Conservation (phyloP, 2,888 invertebrate species). For the Antheraea assamensis region DNA sequence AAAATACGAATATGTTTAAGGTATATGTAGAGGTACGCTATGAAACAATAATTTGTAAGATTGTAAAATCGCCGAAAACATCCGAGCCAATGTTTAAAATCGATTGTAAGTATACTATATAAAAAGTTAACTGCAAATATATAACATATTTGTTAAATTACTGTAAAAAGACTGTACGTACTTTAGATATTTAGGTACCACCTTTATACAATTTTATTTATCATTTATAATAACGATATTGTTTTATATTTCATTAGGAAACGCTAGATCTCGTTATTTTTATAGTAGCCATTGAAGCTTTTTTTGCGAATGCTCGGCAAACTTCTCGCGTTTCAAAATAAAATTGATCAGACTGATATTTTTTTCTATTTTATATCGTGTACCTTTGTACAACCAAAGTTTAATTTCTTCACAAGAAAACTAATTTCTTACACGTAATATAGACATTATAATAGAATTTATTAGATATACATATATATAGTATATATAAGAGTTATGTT, state of each 20-base stretch:
- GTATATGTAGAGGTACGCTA: background rate
- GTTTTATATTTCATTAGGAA: slow-evolving; percentile 59
- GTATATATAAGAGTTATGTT: background rate
- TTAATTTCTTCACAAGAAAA: slow-evolving; percentile 53
- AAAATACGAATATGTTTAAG: slow-evolving; percentile 2
- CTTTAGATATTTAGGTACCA: slow-evolving; percentile 40
- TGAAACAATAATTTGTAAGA: background rate
- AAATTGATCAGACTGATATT: slow-evolving; percentile 58
- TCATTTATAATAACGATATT: slow-evolving; percentile 51
- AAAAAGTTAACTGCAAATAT: background rate
- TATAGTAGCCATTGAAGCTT: slow-evolving; percentile 10
- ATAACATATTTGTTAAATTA: slow-evolving; percentile 51
- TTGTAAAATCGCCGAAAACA: background rate
- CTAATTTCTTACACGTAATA: slow-evolving; percentile 4
- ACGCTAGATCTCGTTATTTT: slow-evolving; percentile 77
- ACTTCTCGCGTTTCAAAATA: slow-evolving; percentile 27
- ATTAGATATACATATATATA: background rate
- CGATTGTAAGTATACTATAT: slow-evolving; percentile 4
- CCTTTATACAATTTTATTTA: slow-evolving; percentile 51
- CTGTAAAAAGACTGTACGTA: slow-evolving; percentile 72
- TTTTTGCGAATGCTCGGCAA: slow-evolving; percentile 15
- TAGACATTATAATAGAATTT: background rate
- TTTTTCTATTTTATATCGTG: slow-evolving; percentile 43
- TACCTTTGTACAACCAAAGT: slow-evolving; percentile 76
- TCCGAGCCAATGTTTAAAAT: slow-evolving; percentile 1